Conservation (phyloP, 2,888 invertebrate genomes). For the Drosophila koepferae region DNA sequence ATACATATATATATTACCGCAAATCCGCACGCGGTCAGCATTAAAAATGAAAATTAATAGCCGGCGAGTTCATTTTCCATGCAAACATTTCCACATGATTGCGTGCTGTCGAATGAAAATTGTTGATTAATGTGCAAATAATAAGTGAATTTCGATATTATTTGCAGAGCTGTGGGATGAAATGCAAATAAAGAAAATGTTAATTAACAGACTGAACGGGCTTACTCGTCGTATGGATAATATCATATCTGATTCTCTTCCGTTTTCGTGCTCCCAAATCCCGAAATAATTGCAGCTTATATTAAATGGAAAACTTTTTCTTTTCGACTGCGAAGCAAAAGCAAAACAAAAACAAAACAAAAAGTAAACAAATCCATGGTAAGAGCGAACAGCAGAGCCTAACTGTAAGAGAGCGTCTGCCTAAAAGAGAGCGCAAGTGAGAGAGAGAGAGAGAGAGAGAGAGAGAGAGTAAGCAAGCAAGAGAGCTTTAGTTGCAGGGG, state of each 20-base stretch:
- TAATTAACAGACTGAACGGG: not conserved
- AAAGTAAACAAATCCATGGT: constrained; percentile 55
- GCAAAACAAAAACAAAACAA: constrained; percentile 34
- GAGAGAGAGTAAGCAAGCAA: constrained; percentile 7
- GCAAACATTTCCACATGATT: constrained; percentile 67
- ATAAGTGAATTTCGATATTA: constrained; percentile 39
- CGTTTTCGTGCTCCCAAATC: constrained; percentile 16
- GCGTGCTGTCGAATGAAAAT: constrained; percentile 37
- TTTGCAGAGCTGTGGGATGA: constrained; percentile 23
- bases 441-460: constrained; percentile 3
- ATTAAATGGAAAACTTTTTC: constrained; percentile 26
- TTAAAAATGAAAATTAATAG: constrained; percentile 71
- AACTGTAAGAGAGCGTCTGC: constrained; percentile 31
- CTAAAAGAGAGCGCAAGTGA: constrained; percentile 14
- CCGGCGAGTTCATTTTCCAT: constrained; percentile 47
- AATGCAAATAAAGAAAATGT: constrained; percentile 2
- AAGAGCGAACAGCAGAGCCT: constrained; percentile 21
- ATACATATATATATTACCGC: not conserved
- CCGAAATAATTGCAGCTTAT: constrained; percentile 58
- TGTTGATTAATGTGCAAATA: constrained; percentile 68
- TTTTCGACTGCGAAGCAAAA: constrained; percentile 29
- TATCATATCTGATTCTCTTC: constrained; percentile 5
- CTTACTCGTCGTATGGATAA: constrained; percentile 34
- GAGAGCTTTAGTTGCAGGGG: constrained; percentile 44
- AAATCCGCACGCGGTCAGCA: constrained; percentile 7